These are phyloP conservation scores for Imbricaverruca yamaguchii DNA, from an alignment of 2,888 invertebrate genomes.

Conservation along the genomic window DNA sequence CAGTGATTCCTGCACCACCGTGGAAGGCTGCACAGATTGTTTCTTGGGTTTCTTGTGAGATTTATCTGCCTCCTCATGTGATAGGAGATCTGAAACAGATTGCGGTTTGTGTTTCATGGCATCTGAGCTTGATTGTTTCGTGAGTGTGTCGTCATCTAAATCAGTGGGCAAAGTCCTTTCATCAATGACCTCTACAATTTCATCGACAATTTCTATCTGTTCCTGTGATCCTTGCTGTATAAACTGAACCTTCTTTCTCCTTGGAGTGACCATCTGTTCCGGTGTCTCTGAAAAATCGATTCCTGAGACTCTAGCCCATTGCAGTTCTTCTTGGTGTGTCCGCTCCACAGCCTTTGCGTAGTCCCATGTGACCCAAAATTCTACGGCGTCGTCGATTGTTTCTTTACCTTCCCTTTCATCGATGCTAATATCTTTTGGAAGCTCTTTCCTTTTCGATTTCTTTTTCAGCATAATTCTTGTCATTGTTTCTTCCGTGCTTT, in stretches of 20 bases:
- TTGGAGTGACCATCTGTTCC: background rate
- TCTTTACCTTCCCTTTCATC: background rate
- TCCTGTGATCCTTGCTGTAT: background rate
- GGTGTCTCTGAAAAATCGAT: background rate
- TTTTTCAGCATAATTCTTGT: background rate
- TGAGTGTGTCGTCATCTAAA: background rate
- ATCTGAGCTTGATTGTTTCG: background rate
- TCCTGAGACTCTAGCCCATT: background rate
- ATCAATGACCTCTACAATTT: background rate
- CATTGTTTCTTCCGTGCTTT: background rate
- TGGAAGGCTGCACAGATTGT: background rate
- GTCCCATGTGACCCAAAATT: background rate
- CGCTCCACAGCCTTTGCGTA: slow-evolving; percentile 5
- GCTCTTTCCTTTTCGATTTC: too few relatives aligned
- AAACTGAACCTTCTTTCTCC: background rate
- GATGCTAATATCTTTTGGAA: background rate
- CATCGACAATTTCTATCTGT: background rate
- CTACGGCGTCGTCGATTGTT: background rate
- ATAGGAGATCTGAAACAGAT: background rate
- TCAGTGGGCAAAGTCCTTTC: background rate
- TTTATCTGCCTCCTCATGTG: background rate
- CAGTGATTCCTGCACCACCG: background rate
- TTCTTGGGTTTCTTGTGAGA: background rate
- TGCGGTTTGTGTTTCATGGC: background rate
- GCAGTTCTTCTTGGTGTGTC: background rate